These are phyloP conservation scores for Scaptomyza montana DNA, from an alignment of 1,140 invertebrate species.

Conservation along the genomic window DNA sequence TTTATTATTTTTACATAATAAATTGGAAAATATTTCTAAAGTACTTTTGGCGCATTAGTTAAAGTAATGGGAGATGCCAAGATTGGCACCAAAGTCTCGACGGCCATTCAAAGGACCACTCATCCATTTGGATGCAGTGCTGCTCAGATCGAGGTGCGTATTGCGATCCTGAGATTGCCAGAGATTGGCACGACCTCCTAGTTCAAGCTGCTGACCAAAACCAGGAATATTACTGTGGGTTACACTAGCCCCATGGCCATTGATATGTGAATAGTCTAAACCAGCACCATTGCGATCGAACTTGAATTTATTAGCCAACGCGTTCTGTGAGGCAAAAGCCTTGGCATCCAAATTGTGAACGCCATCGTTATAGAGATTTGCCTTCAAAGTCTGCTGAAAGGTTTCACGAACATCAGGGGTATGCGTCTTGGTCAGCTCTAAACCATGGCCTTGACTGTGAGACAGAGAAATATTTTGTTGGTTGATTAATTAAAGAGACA, in stretches of 20 bases:
- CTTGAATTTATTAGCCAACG: constrained; percentile 64
- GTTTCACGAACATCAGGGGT: constrained; percentile 55
- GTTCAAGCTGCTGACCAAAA: constrained; percentile 61
- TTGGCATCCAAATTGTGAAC: constrained; percentile 68
- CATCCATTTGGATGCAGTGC: constrained; percentile 60
- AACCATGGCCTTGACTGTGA: constrained; percentile 55
- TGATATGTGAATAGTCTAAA: constrained; percentile 60
- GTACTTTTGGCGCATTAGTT: neutral
- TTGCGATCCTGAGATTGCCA: constrained; percentile 68
- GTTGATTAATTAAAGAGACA: neutral
- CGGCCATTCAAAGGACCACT: constrained; percentile 60
- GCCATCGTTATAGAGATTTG: constrained; percentile 61
- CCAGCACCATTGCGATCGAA: constrained; percentile 66
- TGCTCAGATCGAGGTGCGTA: constrained; percentile 56
- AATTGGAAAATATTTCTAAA: too few relatives aligned
- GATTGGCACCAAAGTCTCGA: constrained; percentile 50
- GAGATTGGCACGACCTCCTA: constrained; percentile 57
- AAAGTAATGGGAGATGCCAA: constrained; percentile 64
- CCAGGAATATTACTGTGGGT: constrained; percentile 64
- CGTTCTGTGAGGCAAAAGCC: constrained; percentile 66
- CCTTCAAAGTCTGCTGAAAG: constrained; percentile 54
- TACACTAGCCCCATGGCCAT: constrained; percentile 63
- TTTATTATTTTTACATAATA: too few relatives aligned
- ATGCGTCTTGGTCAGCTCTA: constrained; percentile 56
- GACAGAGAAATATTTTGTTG: too few relatives aligned